These are phyloP conservation scores for Oasisia sp. DNA, from an alignment of 2,888 invertebrate species.

Conservation along the genomic window DNA sequence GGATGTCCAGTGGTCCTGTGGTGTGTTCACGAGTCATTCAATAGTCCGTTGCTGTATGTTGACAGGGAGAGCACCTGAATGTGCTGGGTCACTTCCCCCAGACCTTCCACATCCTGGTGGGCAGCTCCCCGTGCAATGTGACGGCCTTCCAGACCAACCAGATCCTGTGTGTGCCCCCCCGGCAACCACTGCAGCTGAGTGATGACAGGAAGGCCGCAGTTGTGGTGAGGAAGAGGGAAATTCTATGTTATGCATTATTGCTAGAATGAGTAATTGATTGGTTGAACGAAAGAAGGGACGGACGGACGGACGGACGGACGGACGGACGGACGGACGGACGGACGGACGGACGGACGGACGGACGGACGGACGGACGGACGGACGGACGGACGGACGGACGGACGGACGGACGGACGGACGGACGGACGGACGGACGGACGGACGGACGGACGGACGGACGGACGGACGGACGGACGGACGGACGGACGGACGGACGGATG, in stretches of 20 bases:
- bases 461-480: too few relatives aligned
- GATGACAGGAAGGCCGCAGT: conserved; percentile 50
- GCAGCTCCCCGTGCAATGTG: conserved; percentile 28
- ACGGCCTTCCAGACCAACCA: conserved; percentile 14
- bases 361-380: too few relatives aligned
- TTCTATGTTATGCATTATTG: background rate
- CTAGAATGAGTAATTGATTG: too few relatives aligned
- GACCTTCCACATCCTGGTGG: conserved; percentile 23
- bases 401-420: too few relatives aligned
- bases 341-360: too few relatives aligned
- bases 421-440: too few relatives aligned
- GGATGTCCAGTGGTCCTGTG: background rate
- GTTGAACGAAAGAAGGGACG: too few relatives aligned
- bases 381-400: too few relatives aligned
- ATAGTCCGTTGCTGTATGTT: background rate
- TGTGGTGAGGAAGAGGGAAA: conserved; percentile 40
- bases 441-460: too few relatives aligned
- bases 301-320: too few relatives aligned
- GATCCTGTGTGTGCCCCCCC: conserved; percentile 26
- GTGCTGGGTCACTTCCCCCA: conserved; percentile 23
- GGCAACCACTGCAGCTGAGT: conserved; percentile 33
- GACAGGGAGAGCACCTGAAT: conserved; percentile 27
- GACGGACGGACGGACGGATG: too few relatives aligned
- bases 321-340: too few relatives aligned
- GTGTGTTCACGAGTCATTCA: background rate